A percentile compares a stretch with the other conserved stretches of the same genome.
These are phyloP conservation scores for Actenoides lindsayi DNA, from an alignment of 2,113 vertebrate genomes.

Conservation along the genomic window DNA sequence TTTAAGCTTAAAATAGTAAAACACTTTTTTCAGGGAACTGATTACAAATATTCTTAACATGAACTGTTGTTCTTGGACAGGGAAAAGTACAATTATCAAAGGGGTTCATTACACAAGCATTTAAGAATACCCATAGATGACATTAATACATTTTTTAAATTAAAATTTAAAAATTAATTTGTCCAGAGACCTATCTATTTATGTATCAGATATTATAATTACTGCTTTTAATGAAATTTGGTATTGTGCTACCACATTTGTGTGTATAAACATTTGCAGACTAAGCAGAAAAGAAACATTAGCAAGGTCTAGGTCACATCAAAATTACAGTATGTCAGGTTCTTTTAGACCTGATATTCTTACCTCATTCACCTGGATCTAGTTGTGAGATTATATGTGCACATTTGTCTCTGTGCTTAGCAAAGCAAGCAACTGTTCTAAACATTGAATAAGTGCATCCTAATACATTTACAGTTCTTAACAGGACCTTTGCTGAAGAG, in stretches of 20 bases:
- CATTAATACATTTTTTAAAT: background rate
- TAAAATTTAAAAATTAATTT: background rate
- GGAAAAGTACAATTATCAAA: background rate
- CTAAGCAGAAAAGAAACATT: background rate
- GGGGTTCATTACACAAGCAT: background rate
- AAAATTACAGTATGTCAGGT: background rate
- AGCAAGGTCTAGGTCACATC: background rate
- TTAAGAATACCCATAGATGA: background rate
- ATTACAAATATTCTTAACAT: background rate
- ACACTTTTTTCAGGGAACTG: background rate
- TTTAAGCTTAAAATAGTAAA: background rate
- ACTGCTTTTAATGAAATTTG: background rate
- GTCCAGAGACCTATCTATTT: background rate
- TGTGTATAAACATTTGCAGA: background rate
- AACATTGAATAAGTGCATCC: rapidly evolving
- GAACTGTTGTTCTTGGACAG: background rate
- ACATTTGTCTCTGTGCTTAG: rapidly evolving
- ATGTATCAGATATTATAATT: background rate
- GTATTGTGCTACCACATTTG: background rate
- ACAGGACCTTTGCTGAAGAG: too few relatives aligned
- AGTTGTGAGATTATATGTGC: rapidly evolving
- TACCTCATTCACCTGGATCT: background rate
- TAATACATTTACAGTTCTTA: rapidly evolving
- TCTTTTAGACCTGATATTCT: rapidly evolving
- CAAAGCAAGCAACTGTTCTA: background rate